Base-by-base conservation (phyloP, 2,113 vertebrate genomes). In the Nymphicus hollandicus region DNA sequence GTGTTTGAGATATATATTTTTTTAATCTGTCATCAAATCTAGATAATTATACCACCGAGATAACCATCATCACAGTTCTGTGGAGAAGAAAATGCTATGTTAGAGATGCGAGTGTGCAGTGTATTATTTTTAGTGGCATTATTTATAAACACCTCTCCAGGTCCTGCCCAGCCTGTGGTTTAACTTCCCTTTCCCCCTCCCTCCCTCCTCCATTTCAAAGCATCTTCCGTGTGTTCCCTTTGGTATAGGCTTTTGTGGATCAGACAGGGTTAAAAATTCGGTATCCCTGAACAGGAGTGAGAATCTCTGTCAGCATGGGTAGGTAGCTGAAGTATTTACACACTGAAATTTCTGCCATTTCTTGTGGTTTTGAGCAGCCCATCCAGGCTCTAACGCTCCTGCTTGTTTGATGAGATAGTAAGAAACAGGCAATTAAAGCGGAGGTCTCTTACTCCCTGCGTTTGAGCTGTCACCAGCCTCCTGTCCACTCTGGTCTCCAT, bases 11-110 rank as follows among this genome's bases (percentile, higher is more conserved):
- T 81, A 86, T 76, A 23, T 85, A 41, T 86, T 66, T 64, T 73
- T 96, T 95, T 84, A 95, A 96, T 94, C 95, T 86, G 86, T 94
- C 82, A 85, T 96, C 92, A 96, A 91, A 95, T 81, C 71, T 41
- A 65, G 95, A 85, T 96, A 96, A 95, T 96, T 89, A 86, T 77
- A 72, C 91, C 70, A 9, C 78, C 0, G 50, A 91, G 89, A 88
- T 64, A 86, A 63, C 91, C 80, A 92, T 91, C 91, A 92, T 81
- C 86, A 86, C 91, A 89, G 91, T 66, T 93, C 88, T 14, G 50
- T 91, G 95, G 91, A 93, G 92, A 86, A 78, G 53, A 89, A 92
- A 94, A 65, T 72, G 72, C 86, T 77, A 11, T 20, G 81, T 64
- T 93, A 64, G 81, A 64, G 72, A 66, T 10, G 25, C 5, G 23